Conservation (phyloP, 2,113 vertebrate genomes). For the Eptesicus fuscus region DNA sequence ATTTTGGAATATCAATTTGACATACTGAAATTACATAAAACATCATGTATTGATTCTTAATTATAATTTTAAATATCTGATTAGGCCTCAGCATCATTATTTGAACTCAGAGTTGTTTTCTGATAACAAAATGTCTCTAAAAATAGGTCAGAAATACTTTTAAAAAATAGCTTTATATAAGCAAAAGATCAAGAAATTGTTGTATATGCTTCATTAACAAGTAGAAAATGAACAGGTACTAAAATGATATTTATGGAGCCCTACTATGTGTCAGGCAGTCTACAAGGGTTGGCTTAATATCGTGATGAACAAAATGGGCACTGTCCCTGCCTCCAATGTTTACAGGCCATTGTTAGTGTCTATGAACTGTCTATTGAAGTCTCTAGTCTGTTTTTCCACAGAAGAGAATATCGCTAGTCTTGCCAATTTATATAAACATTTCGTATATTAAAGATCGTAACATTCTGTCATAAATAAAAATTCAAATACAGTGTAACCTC, state of each 20-base stretch:
- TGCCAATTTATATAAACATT: background rate
- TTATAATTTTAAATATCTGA: slow-evolving; percentile 6
- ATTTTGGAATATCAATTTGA: background rate
- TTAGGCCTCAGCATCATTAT: background rate
- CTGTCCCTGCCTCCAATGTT: background rate
- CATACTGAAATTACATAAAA: background rate
- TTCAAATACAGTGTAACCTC: background rate
- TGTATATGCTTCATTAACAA: background rate
- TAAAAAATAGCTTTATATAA: background rate
- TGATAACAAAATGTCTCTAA: slow-evolving; percentile 19
- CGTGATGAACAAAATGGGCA: background rate
- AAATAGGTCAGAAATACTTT: background rate
- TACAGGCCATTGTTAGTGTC: background rate
- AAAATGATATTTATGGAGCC: background rate
- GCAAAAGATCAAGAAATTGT: background rate
- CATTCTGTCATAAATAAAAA: background rate
- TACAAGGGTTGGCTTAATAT: background rate
- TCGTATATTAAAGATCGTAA: background rate
- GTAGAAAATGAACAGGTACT: background rate
- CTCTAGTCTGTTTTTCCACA: slow-evolving; percentile 9
- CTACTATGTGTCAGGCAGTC: background rate
- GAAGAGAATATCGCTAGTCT: background rate
- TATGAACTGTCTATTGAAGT: slow-evolving; percentile 26
- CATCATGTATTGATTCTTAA: background rate
- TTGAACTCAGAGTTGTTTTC: background rate